These are phyloP conservation scores for Oreochromis aureus DNA, from an alignment of 2,113 vertebrate genomes.

Conservation along the genomic window DNA sequence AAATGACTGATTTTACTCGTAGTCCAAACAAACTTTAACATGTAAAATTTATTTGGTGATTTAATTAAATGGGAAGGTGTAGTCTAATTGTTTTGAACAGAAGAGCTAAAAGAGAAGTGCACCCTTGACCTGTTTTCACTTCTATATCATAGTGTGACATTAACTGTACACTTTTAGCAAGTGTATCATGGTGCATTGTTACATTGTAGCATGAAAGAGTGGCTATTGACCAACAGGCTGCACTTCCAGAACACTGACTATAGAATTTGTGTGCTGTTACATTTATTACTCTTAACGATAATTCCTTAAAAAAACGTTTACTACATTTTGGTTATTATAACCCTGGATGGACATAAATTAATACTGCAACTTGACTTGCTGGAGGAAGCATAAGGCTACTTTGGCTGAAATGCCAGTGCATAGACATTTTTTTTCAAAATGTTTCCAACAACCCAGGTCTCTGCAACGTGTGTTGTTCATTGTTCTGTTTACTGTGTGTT, in stretches of 20 bases:
- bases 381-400: not conserved
- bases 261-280: not conserved
- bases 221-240: not conserved
- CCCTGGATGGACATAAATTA: not conserved
- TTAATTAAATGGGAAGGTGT: too few species aligned
- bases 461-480: not conserved
- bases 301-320: not conserved
- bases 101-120: too few species aligned
- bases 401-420: not conserved
- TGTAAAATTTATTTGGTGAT: not conserved
- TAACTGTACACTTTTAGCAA: not conserved
- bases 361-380: not conserved
- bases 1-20: not conserved
- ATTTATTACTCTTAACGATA: not conserved
- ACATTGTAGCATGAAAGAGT: not conserved
- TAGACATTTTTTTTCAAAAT: not conserved
- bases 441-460: fast-evolving
- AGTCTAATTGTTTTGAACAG: too few species aligned
- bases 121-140: too few species aligned
- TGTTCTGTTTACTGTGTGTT: not conserved
- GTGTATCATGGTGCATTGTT: not conserved
- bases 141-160: too few species aligned
- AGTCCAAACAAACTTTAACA: not conserved
- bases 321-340: not conserved
- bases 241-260: not conserved